phyloP scores from a whole-genome alignment of 2,888 invertebrate genomes.

The Copidosoma aretas region DNA sequence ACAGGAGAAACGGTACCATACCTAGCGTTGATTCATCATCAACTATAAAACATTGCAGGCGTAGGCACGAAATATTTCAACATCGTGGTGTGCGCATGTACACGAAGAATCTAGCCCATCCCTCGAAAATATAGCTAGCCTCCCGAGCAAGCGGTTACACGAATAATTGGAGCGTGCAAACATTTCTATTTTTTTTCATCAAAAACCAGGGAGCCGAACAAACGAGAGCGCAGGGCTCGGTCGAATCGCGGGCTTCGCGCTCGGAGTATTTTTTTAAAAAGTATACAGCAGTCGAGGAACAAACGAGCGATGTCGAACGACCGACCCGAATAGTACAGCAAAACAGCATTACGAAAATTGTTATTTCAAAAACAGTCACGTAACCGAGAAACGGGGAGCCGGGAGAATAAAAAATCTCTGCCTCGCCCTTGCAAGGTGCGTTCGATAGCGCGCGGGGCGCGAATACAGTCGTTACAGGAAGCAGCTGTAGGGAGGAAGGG shows the following conservation, averaged over 20 bases:
- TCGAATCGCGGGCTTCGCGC: constrained; percentile 13
- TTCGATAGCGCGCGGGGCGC: constrained; percentile 5
- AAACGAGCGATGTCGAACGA: no score
- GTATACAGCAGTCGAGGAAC: not conserved
- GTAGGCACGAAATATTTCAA: no score
- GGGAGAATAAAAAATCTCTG: not conserved
- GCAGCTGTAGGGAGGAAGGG: not conserved
- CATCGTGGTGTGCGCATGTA: not conserved
- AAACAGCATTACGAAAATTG: not conserved
- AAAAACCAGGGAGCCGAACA: not conserved
- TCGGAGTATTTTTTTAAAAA: constrained; percentile 3
- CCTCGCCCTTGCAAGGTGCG: not conserved
- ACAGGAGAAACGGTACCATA: not conserved
- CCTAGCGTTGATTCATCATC: no score
- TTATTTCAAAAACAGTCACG: constrained; percentile 10
- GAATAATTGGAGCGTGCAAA: not conserved
- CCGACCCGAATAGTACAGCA: no score
- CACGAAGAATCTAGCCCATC: no score
- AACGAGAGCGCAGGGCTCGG: not conserved
- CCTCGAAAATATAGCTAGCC: not conserved
- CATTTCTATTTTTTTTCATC: not conserved
- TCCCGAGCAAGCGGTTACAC: not conserved
- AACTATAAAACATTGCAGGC: no score
- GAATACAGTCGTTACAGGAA: constrained; percentile 6
- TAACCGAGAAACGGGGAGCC: not conserved